Percentiles rank a stretch among this genome's conserved stretches.
phyloP scores from a whole-genome alignment of 1,140 invertebrate species.

The Octopus sinensis region DNA sequence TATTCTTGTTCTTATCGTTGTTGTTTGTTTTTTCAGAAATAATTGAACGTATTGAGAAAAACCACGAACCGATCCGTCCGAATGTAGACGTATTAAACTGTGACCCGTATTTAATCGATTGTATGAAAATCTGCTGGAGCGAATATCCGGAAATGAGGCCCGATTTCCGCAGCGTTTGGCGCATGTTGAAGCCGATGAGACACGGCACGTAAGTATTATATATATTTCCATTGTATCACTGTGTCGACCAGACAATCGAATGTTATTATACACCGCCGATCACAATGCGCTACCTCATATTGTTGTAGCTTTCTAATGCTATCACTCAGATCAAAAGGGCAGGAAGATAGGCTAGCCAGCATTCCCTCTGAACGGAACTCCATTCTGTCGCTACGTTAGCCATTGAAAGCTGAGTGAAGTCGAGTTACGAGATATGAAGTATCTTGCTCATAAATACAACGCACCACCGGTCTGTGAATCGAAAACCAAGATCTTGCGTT shows the following conservation, averaged over 20 bases:
- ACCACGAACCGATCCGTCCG: conserved; percentile 55
- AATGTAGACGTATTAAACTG: conserved; percentile 33
- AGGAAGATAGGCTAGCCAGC: background rate
- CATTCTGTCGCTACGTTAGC: background rate
- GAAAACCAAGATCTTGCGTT: no score
- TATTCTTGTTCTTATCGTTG: background rate
- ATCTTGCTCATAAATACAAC: no score
- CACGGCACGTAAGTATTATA: conserved; percentile 81
- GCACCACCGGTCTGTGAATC: no score
- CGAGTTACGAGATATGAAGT: no score
- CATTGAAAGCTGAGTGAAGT: no score
- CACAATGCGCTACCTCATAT: background rate
- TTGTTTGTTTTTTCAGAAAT: conserved; percentile 29
- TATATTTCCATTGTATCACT: background rate
- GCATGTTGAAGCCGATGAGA: conserved; percentile 74
- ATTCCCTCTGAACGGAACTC: background rate
- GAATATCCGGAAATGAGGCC: conserved; percentile 54
- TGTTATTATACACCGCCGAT: background rate
- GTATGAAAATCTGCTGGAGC: conserved; percentile 54
- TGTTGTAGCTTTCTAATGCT: background rate
- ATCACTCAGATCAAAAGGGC: no score
- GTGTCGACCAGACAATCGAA: no score
- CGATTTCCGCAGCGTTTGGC: conserved; percentile 65
- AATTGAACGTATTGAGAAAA: conserved; percentile 28
- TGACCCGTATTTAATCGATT: conserved; percentile 42